A percentile compares a stretch with the other conserved stretches of the same genome.
These are phyloP conservation scores for Apamea anceps DNA, from an alignment of 2,888 invertebrate species.

Conservation along the genomic window DNA sequence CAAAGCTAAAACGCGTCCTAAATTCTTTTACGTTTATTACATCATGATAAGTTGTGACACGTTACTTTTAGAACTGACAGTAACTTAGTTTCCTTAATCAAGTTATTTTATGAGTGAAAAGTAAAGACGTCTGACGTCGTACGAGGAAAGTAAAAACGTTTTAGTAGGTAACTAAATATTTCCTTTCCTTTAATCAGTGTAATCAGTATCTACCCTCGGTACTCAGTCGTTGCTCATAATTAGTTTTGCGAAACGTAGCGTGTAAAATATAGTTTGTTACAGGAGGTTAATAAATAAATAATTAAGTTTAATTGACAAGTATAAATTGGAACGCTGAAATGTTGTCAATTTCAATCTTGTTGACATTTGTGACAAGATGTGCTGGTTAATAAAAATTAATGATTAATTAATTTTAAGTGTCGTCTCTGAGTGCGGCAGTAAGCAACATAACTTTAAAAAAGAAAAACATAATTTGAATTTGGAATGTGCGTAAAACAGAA, in stretches of 20 bases:
- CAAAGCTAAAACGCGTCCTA: conserved; percentile 38
- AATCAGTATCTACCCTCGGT: background rate
- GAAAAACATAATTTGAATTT: background rate
- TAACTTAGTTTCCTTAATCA: conserved; percentile 45
- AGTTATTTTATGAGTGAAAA: conserved; percentile 28
- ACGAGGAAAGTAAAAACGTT: background rate
- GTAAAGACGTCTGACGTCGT: background rate
- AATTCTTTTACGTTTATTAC: conserved; percentile 50
- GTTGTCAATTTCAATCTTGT: background rate
- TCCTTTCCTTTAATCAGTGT: background rate
- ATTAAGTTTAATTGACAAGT: background rate
- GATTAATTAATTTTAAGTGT: background rate
- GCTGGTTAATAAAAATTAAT: background rate
- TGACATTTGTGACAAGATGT: background rate
- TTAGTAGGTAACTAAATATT: background rate
- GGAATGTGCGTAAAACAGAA: background rate
- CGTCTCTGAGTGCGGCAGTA: background rate
- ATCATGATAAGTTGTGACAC: conserved; percentile 55
- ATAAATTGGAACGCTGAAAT: background rate
- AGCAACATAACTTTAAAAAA: background rate
- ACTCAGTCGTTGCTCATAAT: background rate
- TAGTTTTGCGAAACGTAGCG: background rate
- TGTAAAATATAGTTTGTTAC: no score
- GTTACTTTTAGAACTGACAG: conserved; percentile 37
- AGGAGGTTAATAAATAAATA: background rate